Percentiles rank a stretch among this genome's conserved stretches.
Conservation (phyloP, 2,113 vertebrate species). For the Lepisosteus osseus region DNA sequence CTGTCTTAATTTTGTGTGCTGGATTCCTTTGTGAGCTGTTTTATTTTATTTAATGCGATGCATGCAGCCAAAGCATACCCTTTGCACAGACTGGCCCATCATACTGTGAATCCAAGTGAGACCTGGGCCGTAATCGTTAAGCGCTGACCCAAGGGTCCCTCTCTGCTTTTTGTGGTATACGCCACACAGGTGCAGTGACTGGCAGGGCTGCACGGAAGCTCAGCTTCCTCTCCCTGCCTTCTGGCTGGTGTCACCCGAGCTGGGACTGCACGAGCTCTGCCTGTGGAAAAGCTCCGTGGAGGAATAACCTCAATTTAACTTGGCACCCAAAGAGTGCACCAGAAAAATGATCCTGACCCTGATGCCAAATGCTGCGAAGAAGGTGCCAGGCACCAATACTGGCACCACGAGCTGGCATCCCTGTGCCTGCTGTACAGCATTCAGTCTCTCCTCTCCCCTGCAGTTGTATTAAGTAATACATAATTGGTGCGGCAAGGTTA, state of each 20-base stretch:
- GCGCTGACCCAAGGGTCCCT: not conserved
- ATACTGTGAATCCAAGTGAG: conserved; percentile 5
- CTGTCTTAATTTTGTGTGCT: too few relatives aligned
- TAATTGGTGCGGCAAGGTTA: conserved; percentile 30
- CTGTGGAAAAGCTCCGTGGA: conserved; percentile 24
- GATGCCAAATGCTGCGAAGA: conserved; percentile 13
- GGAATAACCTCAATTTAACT: conserved; percentile 35
- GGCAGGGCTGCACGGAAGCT: conserved; percentile 37
- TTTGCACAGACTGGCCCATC: too few relatives aligned
- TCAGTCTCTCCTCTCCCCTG: conserved; percentile 32
- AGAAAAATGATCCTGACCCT: conserved; percentile 11
- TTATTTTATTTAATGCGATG: too few relatives aligned
- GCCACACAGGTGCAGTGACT: conserved; percentile 16
- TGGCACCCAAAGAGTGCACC: conserved; percentile 25
- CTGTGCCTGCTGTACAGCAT: conserved; percentile 6
- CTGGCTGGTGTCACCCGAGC: conserved; percentile 14
- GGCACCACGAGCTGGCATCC: conserved; percentile 27
- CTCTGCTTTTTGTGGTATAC: conserved; percentile 26
- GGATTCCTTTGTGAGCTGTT: too few relatives aligned
- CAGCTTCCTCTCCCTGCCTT: conserved; percentile 42
- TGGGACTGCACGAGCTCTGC: conserved; percentile 21
- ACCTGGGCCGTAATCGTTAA: conserved; percentile 9
- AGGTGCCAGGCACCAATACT: conserved; percentile 24
- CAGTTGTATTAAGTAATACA: conserved; percentile 26
- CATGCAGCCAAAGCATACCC: too few relatives aligned